Evolutionary conservation across 2,113 vertebrate genomes (phyloP), one percentile per base, ranked within the genome.

Genomic region (Periophthalmus modestus): DNA sequence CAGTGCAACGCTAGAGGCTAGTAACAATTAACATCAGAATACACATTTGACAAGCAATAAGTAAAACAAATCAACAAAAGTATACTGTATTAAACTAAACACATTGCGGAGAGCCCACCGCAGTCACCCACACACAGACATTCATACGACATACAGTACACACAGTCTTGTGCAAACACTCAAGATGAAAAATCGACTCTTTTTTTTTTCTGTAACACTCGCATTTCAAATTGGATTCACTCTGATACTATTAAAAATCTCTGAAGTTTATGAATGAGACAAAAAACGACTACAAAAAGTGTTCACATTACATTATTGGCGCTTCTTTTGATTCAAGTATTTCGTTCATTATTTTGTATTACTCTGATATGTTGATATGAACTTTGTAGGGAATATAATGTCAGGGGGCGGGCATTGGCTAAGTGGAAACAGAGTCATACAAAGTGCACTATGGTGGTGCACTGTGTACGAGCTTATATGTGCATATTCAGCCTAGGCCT

Each of bases 261-360:
- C 93, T 94, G 94, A 96, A 96, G 94, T 94, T 93, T 95, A 92
- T 91, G 90, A 93, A 91, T 89, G 88, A 92, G 88, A 92, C 87
- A 88, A 92, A 84, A 88, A 91, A 94, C 83, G 83, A 91, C 93
- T 91, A 88, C 88, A 94, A 93, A 91, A 92, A 94, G 94, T 93
- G 94, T 97, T 97, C 96, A 97, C 96, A 97, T 97, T 97, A 96
- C 95, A 94, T 94, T 96, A 94, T 96, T 96, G 96, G 96, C 96
- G 92, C 96, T 97, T 96, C 89, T 92, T 93, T 90, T 96, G 95
- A 97, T 98, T 98, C 97, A 98, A 98, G 96, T 98, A 98, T 97
- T 96, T 96, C 93, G 94, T 95, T 95, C 94, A 94, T 90, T 93
- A 94, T 96, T 94, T 96, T 92, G 91, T 93, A 93, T 93, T 92